These are phyloP conservation scores for Echiichthys vipera DNA, from an alignment of 2,797 vertebrate species.

Conservation along the genomic window DNA sequence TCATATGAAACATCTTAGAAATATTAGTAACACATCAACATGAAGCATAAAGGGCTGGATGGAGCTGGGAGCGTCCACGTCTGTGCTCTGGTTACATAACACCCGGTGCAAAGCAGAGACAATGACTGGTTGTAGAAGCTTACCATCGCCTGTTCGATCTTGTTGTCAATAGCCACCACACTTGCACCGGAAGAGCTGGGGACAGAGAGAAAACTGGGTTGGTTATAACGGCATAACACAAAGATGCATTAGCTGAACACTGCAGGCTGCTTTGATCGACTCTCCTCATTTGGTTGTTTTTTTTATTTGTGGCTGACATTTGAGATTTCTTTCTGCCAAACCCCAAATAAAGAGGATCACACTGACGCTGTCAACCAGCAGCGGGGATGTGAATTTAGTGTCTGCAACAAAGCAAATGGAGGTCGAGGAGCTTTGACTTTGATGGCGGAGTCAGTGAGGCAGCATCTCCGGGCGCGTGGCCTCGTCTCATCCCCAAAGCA, in stretches of 20 bases:
- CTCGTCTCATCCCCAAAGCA: not conserved
- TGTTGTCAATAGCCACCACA: conserved; percentile 99
- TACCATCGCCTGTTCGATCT: conserved; percentile 99
- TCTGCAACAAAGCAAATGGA: conserved; percentile 24
- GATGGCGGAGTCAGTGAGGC: conserved; percentile 36
- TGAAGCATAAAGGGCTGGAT: not conserved
- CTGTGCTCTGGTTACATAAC: conserved; percentile 65
- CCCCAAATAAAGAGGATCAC: not conserved
- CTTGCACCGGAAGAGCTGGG: conserved; percentile 93
- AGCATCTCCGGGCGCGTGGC: not conserved
- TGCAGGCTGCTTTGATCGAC: not conserved
- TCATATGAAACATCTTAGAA: too few relatives aligned
- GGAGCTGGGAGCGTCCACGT: not conserved
- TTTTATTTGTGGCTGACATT: not conserved
- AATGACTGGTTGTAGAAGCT: conserved; percentile 49
- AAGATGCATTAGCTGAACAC: conserved; percentile 2
- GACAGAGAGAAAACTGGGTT: conserved; percentile 28
- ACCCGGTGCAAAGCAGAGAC: not conserved
- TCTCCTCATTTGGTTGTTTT: not conserved
- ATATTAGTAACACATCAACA: not conserved
- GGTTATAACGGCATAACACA: not conserved
- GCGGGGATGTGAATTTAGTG: not conserved
- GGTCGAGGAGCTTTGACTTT: conserved; percentile 15
- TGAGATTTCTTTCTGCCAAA: not conserved
- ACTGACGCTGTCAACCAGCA: not conserved